phyloP scores from a whole-genome alignment of 2,113 vertebrate species.

The human region GRCh38 chrX:31792001-31792500 shows the following conservation, averaged over 20 bases:
- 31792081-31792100: neutral
- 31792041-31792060: neutral
- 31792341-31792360: neutral
- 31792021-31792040: slow-evolving; percentile 23
- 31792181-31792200: neutral
- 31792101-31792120: neutral
- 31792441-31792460: slow-evolving; percentile 1
- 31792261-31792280: neutral
- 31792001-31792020: neutral
- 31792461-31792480: neutral
- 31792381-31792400: neutral
- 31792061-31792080: neutral
- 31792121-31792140: neutral
- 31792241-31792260: neutral
- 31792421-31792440: neutral
- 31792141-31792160: neutral
- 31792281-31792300: neutral
- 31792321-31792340: slow-evolving; percentile 5
- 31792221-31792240: slow-evolving; percentile 18
- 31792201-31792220: neutral
- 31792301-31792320: neutral
- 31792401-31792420: neutral
- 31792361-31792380: neutral
- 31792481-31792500: slow-evolving; percentile 33
- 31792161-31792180: neutral